Base-by-base conservation (phyloP, 2,797 vertebrate species). In the Chelonia mydas region DNA sequence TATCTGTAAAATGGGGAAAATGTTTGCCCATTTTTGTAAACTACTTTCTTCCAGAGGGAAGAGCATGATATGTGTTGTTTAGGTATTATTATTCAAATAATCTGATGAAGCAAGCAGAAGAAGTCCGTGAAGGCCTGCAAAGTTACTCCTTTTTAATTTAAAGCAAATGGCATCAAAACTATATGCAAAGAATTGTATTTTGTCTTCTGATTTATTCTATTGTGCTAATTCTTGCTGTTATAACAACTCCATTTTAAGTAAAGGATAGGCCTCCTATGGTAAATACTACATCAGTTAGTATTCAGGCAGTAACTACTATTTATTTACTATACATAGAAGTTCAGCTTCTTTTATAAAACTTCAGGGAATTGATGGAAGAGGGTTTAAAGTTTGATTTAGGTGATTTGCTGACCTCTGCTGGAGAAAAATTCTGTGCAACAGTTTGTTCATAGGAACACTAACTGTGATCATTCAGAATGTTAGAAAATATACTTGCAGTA, bases 391-490 rank as follows among this genome's bases (percentile, higher is more conserved):
- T 57, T 59, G 45, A 2, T n/a, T 90, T 53, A 81, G 25, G 41
- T 15, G 81, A 28, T 95, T 77, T 95, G 76, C 90, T 95, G 97
- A 90, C 95, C 89, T 96, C 96, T 97, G 17, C 81, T 0, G 94
- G 96, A 77, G 16, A 82, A 16, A 81, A 19, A 80, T 19, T 81
- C 47, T 59, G 91, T 59, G 91, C 95, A 88, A 23, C 57, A 5
- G n/a, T 4, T 7, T 31, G 76, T 16, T 37, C 16, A 37, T 23
- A 41, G 68, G 37, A 41, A 72, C 31, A 72, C 19, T 72, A 21
- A 9, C 8, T 37, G 21, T 41, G n/a, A 59, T 59, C 83, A 53
- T 19, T 59, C 0, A 0, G 87, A 47, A 31, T 15, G 47, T 25
- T 27, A 4, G 33, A 50, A 79, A 61, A 61, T 51, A 45, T 3